Percentiles rank a stretch among this genome's conserved stretches.
Conservation (phyloP, 2,797 vertebrate genomes). For the Coendou prehensilis region DNA sequence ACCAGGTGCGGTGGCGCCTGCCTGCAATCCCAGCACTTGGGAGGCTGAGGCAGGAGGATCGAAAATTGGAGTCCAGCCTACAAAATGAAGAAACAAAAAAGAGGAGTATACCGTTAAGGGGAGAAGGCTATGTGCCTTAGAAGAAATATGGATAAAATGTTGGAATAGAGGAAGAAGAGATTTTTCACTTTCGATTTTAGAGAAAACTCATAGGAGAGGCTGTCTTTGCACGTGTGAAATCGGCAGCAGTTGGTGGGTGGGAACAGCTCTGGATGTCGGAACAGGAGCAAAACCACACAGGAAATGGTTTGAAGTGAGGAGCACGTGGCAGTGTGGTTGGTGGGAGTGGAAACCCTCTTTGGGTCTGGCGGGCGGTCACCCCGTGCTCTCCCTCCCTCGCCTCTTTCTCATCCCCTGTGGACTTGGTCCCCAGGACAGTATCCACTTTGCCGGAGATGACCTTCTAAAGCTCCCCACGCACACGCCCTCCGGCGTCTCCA, state of each 20-base stretch:
- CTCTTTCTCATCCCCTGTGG: background rate
- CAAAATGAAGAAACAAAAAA: background rate
- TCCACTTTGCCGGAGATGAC: no score
- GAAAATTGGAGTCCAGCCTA: background rate
- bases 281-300: conserved; percentile 3
- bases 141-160: background rate
- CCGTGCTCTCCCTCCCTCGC: background rate
- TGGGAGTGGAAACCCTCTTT: background rate
- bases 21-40: background rate
- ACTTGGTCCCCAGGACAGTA: background rate
- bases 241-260: background rate
- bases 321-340: background rate
- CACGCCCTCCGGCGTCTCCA: background rate
- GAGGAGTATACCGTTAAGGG: background rate
- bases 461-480: background rate
- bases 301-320: conserved; percentile 49
- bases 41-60: background rate
- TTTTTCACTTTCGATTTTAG: background rate
- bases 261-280: conserved; percentile 44
- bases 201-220: background rate
- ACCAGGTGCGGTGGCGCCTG: background rate
- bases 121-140: background rate
- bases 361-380: background rate
- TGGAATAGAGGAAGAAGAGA: background rate
- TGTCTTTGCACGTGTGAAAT: background rate